Conservation (phyloP, 2,797 vertebrate species). For the Phoeniculus purpureus region DNA sequence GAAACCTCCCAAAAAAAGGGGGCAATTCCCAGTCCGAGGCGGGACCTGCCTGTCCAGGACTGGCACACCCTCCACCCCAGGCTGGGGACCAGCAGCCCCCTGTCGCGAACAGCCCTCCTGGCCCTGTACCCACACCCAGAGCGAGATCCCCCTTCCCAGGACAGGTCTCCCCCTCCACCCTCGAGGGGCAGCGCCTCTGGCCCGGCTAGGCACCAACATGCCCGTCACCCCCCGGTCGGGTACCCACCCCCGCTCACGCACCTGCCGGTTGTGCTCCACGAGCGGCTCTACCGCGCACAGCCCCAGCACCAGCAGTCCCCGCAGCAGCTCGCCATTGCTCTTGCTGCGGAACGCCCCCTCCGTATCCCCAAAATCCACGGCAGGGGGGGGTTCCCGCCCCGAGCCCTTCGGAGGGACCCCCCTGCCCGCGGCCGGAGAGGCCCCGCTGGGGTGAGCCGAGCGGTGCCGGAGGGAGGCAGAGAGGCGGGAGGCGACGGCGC, state of each 20-base stretch:
- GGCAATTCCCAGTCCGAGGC: too few species aligned
- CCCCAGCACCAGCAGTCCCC: constrained; percentile 88
- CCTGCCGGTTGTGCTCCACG: constrained; percentile 85
- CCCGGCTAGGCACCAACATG: too few species aligned
- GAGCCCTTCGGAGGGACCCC: background rate
- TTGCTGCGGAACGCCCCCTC: constrained; percentile 90
- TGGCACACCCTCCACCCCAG: too few species aligned
- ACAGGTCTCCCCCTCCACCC: too few species aligned
- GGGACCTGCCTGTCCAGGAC: too few species aligned
- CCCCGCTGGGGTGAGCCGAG: background rate
- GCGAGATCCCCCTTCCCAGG: too few species aligned
- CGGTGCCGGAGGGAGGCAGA: background rate
- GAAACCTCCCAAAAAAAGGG: too few species aligned
- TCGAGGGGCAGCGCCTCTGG: too few species aligned
- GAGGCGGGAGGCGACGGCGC: background rate
- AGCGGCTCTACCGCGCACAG: constrained; percentile 86
- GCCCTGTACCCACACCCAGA: too few species aligned
- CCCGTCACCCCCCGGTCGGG: background rate
- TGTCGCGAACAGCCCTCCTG: too few species aligned
- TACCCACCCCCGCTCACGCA: background rate
- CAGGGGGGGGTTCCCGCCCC: background rate
- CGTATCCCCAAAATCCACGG: constrained; percentile 83
- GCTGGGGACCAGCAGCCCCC: too few species aligned
- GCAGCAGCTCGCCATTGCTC: constrained; percentile 83
- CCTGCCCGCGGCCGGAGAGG: background rate